Evolutionary conservation across 2,888 invertebrate species (phyloP), one percentile per base, ranked within the genome.

Genomic region (Drosophila multiciliata): DNA sequence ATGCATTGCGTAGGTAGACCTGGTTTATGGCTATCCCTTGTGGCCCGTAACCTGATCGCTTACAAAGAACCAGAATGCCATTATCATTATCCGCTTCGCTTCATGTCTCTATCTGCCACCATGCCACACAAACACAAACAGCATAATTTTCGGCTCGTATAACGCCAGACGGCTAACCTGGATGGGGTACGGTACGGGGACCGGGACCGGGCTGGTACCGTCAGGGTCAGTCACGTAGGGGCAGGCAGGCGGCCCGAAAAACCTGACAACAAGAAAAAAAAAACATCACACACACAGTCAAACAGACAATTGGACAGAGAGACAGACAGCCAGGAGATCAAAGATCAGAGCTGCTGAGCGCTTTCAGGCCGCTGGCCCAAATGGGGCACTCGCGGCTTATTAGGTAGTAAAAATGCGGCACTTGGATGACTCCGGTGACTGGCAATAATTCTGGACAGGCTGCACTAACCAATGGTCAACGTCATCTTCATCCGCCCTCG

Each of bases 381-480:
- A 65, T 50, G 65, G 50, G 64, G 68, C 82, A 66, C 63, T 72
- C 66, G 66, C 57, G 67, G 78, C 87, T 86, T 85, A 85, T 86
- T 89, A 86, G 85, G 85, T 89, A 86, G 87, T 86, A 85, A 85
- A 86, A 57, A 71, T 87, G 89, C 87, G 83, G 85, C 85, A 89
- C 79, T 86, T 87, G 89, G 84, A 68, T 86, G 89, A 82, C 72
- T 87, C 77, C 74, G 36, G 72, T 89, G 87, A 89, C 85, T 79
- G 77, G 73, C 64, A 77, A 68, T 52, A 75, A 67, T 78, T 50
- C 67, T 53, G 45, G 29, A 29, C 52, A 29, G 49, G 52, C 42
- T n/a, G 12, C 54, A 62, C 54, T 66, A 36, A 33, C 65, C 78
- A 73, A 23, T 81, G 80, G 79, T 79, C 79, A 79, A 15, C 49